Evolutionary conservation across 2,888 invertebrate species (phyloP).

Genomic region (Drosophila lutescens): DNA sequence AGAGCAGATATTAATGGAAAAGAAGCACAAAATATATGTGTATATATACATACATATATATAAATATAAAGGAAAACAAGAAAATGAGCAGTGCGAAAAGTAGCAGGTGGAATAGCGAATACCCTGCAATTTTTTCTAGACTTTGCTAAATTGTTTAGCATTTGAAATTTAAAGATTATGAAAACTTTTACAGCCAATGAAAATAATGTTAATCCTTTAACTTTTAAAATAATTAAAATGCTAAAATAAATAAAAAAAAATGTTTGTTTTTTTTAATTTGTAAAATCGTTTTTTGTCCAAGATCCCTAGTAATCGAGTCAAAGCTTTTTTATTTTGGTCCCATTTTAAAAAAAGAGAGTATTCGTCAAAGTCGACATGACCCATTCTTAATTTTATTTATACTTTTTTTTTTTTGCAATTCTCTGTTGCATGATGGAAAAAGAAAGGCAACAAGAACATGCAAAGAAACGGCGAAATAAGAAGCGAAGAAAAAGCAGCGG

Average conservation of each 20-base stretch:
- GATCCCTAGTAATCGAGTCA: too few relatives aligned
- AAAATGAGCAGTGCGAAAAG: conserved; percentile 50
- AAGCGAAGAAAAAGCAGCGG: conserved; percentile 50
- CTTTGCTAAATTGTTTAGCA: too few relatives aligned
- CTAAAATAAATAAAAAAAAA: too few relatives aligned
- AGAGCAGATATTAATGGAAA: conserved; percentile 77
- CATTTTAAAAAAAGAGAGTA: neutral
- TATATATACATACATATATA: conserved; percentile 26
- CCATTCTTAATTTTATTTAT: conserved; percentile 30
- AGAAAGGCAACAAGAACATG: conserved; percentile 44
- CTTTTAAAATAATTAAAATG: too few relatives aligned
- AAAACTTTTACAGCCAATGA: too few relatives aligned
- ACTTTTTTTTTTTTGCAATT: conserved; percentile 31
- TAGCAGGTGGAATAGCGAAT: conserved; percentile 36
- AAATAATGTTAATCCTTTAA: too few relatives aligned
- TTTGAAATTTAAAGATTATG: too few relatives aligned
- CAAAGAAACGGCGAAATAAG: conserved; percentile 40
- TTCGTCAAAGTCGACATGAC: neutral
- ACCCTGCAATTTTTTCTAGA: conserved; percentile 39
- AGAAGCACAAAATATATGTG: conserved; percentile 52
- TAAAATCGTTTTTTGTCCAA: too few relatives aligned
- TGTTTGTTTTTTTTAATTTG: too few relatives aligned
- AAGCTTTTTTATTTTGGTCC: too few relatives aligned
- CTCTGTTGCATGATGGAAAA: conserved; percentile 53
- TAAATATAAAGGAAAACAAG: conserved; percentile 61